Conservation (phyloP, 2,888 invertebrate species). For the Sinhomidia bicolor region DNA sequence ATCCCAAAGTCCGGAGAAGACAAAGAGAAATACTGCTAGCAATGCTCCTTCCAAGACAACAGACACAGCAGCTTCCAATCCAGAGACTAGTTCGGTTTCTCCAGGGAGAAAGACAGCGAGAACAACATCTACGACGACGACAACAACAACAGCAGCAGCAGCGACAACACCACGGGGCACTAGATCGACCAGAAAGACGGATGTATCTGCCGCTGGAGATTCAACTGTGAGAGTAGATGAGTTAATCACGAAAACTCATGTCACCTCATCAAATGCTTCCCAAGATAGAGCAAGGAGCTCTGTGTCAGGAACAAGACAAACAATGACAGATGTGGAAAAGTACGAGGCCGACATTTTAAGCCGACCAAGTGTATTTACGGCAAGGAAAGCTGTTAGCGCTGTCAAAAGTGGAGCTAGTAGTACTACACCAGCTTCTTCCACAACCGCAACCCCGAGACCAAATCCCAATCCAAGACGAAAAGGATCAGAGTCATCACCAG, state of each 20-base stretch:
- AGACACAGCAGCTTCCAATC: slow-evolving; percentile 55
- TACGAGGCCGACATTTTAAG: slow-evolving; percentile 79
- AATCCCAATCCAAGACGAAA: slow-evolving; percentile 76
- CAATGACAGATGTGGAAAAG: slow-evolving; percentile 71
- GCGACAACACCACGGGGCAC: background rate
- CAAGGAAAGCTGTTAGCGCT: slow-evolving; percentile 59
- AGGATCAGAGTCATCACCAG: slow-evolving; percentile 73
- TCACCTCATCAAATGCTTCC: slow-evolving; percentile 28
- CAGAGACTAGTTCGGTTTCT: slow-evolving; percentile 23
- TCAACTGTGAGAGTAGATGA: slow-evolving; percentile 39
- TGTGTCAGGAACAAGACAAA: slow-evolving; percentile 22
- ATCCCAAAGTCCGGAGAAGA: slow-evolving; percentile 65
- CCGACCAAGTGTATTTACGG: slow-evolving; percentile 75
- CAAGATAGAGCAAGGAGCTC: slow-evolving; percentile 25
- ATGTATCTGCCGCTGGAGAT: slow-evolving; percentile 8
- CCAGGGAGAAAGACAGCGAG: slow-evolving; percentile 59
- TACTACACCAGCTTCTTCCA: background rate
- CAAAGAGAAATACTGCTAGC: slow-evolving; percentile 55
- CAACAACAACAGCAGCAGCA: slow-evolving; percentile 1
- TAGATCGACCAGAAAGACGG: slow-evolving; percentile 10
- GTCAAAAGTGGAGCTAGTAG: background rate
- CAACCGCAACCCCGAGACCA: slow-evolving; percentile 30
- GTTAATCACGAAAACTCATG: slow-evolving; percentile 30
- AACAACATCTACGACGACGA: slow-evolving; percentile 50
- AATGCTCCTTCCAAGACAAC: slow-evolving; percentile 45